phyloP scores from a whole-genome alignment of 2,888 invertebrate species.

The Eristalis intricaria region DNA sequence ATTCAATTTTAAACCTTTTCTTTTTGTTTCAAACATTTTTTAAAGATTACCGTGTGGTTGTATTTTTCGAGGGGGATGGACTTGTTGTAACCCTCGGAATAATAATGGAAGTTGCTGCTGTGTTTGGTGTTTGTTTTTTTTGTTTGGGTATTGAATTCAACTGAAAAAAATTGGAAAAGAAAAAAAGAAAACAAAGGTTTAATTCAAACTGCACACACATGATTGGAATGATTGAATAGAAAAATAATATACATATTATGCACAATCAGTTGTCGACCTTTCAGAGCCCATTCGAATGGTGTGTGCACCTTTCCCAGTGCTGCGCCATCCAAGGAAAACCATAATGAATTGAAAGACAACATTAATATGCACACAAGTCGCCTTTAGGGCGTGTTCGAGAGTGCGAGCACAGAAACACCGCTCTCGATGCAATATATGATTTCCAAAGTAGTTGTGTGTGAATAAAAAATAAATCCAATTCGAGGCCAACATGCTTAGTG shows the following conservation, averaged over 20 bases:
- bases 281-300: not conserved
- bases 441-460: slow-evolving; percentile 10
- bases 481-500: slow-evolving; percentile 2
- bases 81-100: slow-evolving; percentile 32
- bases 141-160: slow-evolving; percentile 45
- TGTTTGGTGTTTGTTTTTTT: slow-evolving; percentile 27
- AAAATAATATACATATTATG: not conserved
- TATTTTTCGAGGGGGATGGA: slow-evolving; percentile 21
- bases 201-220: not conserved
- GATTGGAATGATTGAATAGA: not conserved
- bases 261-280: not conserved
- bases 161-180: slow-evolving; percentile 49
- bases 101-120: slow-evolving; percentile 61
- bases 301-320: not conserved
- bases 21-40: not conserved
- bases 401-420: slow-evolving; percentile 11
- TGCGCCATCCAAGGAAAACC: not conserved
- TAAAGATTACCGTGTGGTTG: slow-evolving; percentile 1
- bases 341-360: not conserved
- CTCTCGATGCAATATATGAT: not conserved
- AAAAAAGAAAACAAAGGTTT: slow-evolving; percentile 6
- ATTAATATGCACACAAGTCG: slow-evolving; percentile 34
- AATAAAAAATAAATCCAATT: not conserved
- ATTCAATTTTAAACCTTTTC: not conserved
- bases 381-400: slow-evolving; percentile 8